A percentile compares a stretch with the other conserved stretches of the same genome.
phyloP scores from a whole-genome alignment of 2,113 vertebrate species.

The Tragelaphus imberbis region DNA sequence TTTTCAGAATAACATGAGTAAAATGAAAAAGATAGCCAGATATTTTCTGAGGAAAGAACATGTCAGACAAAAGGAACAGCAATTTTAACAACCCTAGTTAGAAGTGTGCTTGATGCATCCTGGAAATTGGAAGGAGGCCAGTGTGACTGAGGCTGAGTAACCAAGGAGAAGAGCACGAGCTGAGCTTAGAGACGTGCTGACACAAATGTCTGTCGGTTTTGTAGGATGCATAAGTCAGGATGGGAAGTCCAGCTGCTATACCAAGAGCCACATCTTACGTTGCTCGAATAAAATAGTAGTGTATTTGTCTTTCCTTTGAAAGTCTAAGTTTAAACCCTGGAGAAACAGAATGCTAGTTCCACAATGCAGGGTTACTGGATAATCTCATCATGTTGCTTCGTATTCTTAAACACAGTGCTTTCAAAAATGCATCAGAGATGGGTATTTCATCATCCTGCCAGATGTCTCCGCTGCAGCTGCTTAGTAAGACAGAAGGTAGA shows the following conservation, averaged over 20 bases:
- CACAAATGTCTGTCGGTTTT: not conserved
- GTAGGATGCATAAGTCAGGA: not conserved
- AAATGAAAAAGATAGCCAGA: not conserved
- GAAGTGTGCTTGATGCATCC: not conserved
- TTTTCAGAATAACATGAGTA: not conserved
- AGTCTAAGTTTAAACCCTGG: not conserved
- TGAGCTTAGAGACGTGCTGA: not conserved
- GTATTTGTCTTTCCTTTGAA: not conserved
- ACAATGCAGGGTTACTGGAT: not conserved
- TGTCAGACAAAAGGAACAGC: not conserved
- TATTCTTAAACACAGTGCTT: not conserved
- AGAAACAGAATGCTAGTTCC: not conserved
- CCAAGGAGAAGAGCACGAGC: fast-evolving
- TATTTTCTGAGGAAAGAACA: not conserved
- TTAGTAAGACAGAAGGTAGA: not conserved
- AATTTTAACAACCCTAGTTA: not conserved
- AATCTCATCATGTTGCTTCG: not conserved
- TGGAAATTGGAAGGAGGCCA: not conserved
- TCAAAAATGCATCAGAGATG: not conserved
- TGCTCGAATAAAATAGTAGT: not conserved
- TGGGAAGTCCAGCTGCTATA: not conserved
- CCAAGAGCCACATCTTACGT: not conserved
- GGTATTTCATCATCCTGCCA: not conserved
- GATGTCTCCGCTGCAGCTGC: not conserved
- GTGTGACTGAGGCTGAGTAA: not conserved